phyloP scores from a whole-genome alignment of 2,113 vertebrate genomes.

The Dryoscopus gambensis region DNA sequence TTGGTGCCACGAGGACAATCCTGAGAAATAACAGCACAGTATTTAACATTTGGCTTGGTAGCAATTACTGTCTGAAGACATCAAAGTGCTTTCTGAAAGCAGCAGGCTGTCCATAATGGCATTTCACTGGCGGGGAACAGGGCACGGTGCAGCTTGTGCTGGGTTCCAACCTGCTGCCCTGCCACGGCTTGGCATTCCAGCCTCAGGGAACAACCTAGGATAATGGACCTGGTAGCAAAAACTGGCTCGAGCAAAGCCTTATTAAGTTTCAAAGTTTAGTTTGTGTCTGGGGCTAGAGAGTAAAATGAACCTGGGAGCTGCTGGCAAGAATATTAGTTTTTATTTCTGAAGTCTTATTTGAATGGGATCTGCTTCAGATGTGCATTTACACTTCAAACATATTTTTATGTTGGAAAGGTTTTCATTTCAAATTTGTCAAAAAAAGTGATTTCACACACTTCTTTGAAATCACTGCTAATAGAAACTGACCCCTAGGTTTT shows the following conservation, averaged over 20 bases:
- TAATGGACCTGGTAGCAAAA: background rate
- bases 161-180: background rate
- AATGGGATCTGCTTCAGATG: background rate
- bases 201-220: background rate
- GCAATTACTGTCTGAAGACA: background rate
- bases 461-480: background rate
- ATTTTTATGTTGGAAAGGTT: background rate
- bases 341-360: background rate
- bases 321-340: background rate
- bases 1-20: background rate
- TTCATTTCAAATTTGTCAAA: background rate
- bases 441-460: background rate
- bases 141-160: fast-evolving
- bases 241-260: background rate
- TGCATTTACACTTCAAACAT: background rate
- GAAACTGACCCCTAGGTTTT: background rate
- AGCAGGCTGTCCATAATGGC: background rate
- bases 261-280: background rate
- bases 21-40: background rate
- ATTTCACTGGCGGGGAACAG: background rate
- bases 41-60: slow-evolving; percentile 15
- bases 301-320: background rate
- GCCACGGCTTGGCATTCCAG: too few species aligned
- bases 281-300: background rate
- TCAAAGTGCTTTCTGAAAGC: background rate